Evolutionary conservation across 2,888 invertebrate species (phyloP).

Genomic region (Agrochola litura): DNA sequence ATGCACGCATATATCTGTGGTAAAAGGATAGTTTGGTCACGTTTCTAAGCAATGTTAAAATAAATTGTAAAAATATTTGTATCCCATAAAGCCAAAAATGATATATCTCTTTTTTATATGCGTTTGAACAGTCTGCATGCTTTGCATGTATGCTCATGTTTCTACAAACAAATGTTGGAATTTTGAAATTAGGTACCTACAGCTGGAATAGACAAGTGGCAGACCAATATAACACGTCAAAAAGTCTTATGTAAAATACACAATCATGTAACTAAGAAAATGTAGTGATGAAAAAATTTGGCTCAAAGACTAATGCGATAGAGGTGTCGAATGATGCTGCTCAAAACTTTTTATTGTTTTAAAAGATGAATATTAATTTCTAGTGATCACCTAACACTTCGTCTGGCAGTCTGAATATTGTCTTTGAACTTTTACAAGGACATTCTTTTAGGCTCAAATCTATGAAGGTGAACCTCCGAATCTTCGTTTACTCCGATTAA

Average conservation of each 20-base stretch:
- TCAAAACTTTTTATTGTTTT: conserved; percentile 24
- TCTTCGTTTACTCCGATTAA: background rate
- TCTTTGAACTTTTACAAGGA: conserved; percentile 5
- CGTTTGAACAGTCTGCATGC: background rate
- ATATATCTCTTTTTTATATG: background rate
- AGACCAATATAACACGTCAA: conserved; percentile 2
- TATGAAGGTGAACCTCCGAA: background rate
- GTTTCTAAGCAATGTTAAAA: background rate
- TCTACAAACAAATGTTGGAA: background rate
- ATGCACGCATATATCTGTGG: background rate
- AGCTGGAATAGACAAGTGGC: background rate
- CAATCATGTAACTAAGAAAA: conserved; percentile 15
- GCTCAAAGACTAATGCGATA: conserved; percentile 19
- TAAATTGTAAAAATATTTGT: background rate
- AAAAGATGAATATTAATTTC: conserved; percentile 19
- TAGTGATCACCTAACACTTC: conserved; percentile 18
- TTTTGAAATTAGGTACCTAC: background rate
- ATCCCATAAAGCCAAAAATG: background rate
- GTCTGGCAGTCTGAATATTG: background rate
- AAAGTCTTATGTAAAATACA: conserved; percentile 22
- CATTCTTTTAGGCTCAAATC: background rate
- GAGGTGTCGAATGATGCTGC: conserved; percentile 42
- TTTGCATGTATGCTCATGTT: background rate
- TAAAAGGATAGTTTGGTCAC: background rate
- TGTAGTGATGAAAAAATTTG: conserved; percentile 25